Conservation (phyloP, 2,797 vertebrate species). For the Cetoscarus ocellatus region DNA sequence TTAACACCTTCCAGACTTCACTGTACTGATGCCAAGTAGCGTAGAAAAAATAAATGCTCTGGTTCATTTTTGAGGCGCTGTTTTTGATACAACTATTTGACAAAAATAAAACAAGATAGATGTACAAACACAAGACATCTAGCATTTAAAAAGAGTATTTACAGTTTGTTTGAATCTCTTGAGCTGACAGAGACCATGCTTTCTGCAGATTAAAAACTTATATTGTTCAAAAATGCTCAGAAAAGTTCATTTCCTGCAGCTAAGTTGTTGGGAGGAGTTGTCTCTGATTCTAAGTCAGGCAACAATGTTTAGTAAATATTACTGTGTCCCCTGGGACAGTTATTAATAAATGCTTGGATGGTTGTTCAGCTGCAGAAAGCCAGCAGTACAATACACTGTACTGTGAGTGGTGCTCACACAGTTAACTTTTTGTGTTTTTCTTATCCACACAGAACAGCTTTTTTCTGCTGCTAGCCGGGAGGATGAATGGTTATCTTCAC, state of each 20-base stretch:
- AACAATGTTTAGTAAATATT: constrained; percentile 22
- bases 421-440: constrained; percentile 1
- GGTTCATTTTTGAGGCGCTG: constrained; percentile 66
- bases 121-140: constrained; percentile 61
- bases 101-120: constrained; percentile 70
- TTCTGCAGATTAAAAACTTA: constrained; percentile 65
- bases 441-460: not conserved
- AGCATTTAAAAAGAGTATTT: constrained; percentile 63
- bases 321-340: constrained; percentile 19
- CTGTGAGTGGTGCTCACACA: constrained; percentile 47
- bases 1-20: constrained; percentile 29
- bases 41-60: constrained; percentile 70
- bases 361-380: constrained; percentile 29
- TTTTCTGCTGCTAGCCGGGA: constrained; percentile 18
- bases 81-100: constrained; percentile 65
- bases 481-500: constrained; percentile 16
- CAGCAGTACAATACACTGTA: constrained; percentile 32
- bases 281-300: constrained; percentile 29
- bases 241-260: constrained; percentile 54
- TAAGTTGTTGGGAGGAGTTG: constrained; percentile 44
- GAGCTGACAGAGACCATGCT: constrained; percentile 60
- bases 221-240: constrained; percentile 62
- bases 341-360: constrained; percentile 23
- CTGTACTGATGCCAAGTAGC: constrained; percentile 43
- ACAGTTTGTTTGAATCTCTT: constrained; percentile 61